Evolutionary conservation across 2,797 vertebrate species (phyloP), one percentile per base, ranked within the genome.

Genomic region (Spea hammondii): DNA sequence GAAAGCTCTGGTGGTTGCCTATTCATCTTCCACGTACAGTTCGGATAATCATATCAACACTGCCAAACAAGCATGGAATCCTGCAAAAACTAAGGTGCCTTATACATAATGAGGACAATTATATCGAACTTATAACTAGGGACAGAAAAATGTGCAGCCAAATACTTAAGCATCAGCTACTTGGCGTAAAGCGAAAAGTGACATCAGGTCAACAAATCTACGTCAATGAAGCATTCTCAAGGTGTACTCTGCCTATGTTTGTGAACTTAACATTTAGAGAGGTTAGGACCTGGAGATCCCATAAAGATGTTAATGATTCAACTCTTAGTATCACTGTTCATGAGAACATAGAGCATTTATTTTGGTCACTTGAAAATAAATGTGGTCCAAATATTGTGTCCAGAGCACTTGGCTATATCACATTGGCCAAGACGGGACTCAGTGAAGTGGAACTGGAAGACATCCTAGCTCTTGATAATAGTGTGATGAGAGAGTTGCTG

Each of bases 121-220:
- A 98, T 53, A 92, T 98, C 17, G 98, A 99, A 86, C 86, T 99
- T 84, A 91, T 92, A 69, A 93, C 97, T 83, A 92, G 93, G 79
- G 97, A 99, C 84, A 94, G 96, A 83, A 99, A 99, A 88, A 91
- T 95, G 89, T 99, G 98, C 87, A 99, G 97, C 86, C 98, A 99
- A 90, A 96, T 96, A 49, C 92, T 99, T 83, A 99, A 99, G 87
- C 96, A 98, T 86, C 97, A 99, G 88, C 90, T 99, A 82, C 90
- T 99, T 55, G 88, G 89, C 8, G 94, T 98, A 83, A 98, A 97
- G 86, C 93, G 98, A 80, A 99, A 99, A 88, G 97, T 99, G 88
- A 99, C 98, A 4, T 99, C 98, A 1, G 98, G 98, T 71, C 98
- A 99, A 87, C 98, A 99, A 88, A 99, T 99, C 83, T 99, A 99